Conservation (phyloP, 2,888 invertebrate species). For the Maniola hyperantus region DNA sequence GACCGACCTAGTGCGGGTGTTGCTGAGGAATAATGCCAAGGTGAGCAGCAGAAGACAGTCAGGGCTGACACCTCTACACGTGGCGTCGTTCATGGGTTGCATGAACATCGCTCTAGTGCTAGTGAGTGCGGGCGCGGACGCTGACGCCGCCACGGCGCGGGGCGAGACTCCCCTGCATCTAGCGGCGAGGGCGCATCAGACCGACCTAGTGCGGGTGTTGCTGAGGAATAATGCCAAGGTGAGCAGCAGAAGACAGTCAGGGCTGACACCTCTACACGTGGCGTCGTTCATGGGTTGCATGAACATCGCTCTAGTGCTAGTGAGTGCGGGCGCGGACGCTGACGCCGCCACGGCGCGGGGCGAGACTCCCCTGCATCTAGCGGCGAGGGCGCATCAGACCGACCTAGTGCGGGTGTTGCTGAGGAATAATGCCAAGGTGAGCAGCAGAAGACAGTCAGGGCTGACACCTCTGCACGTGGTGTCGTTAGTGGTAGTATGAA, state of each 20-base stretch:
- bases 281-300: conserved; percentile 98
- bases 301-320: conserved; percentile 97
- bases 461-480: background rate
- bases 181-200: conserved; percentile 98
- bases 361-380: conserved; percentile 97
- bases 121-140: conserved; percentile 94
- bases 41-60: conserved; percentile 59
- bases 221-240: conserved; percentile 96
- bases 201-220: conserved; percentile 97
- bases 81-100: conserved; percentile 96
- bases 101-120: conserved; percentile 99
- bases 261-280: background rate
- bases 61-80: background rate
- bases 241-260: background rate
- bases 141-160: conserved; percentile 96
- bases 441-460: background rate
- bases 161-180: conserved; percentile 98
- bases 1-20: conserved; percentile 97
- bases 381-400: conserved; percentile 98
- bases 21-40: conserved; percentile 96
- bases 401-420: conserved; percentile 98
- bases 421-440: conserved; percentile 94
- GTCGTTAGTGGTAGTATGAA: background rate
- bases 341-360: conserved; percentile 98
- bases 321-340: conserved; percentile 95